Evolutionary conservation across 2,797 vertebrate species (phyloP), one percentile per base, ranked within the genome.

Genomic region (Sebastes cheni): DNA sequence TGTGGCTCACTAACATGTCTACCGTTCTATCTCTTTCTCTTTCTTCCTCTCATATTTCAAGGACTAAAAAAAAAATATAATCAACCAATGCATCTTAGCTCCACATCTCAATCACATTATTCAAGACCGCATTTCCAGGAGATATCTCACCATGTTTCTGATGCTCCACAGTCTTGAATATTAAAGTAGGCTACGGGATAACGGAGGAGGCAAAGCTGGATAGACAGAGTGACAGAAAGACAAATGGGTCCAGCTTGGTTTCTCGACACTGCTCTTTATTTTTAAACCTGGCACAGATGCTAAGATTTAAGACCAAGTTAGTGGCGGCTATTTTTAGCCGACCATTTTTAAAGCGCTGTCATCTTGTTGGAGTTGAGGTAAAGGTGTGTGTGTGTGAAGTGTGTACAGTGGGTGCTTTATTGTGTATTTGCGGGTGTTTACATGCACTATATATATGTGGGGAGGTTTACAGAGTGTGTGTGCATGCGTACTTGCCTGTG

Each of bases 291-390:
- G 95, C 92, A 92, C 94, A 96, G 93, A 94, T 95, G 94, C 88
- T 94, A 93, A 96, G 95, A 96, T 96, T 95, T 96, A 96, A 95
- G 95, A 96, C 94, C 95, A 95, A 96, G 94, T 94, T 95, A 95
- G 95, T 93, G 93, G 89, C 62, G 67, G 93, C 89, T 99, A 97
- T 98, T 97, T 97, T 97, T 97, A 97, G 96, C 91, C 83, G 85
- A 77, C 83, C 91, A 79, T 95, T 96, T 96, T 95, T 93, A 95
- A 96, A 90, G 80, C 13, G 77, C 90, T 94, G 93, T 93, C 94
- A 94, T 93, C 90, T 89, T 91, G 85, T 89, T 88, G 80, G 83
- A 87, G 84, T 89, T 86, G 93, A 91, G 86, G 89, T 94, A 90
- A 84, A 86, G 86, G 91, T 86, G 84, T 85, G 79, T 68, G 79